Conservation (phyloP, 1,140 invertebrate genomes). For the Listronotus oregonensis region DNA sequence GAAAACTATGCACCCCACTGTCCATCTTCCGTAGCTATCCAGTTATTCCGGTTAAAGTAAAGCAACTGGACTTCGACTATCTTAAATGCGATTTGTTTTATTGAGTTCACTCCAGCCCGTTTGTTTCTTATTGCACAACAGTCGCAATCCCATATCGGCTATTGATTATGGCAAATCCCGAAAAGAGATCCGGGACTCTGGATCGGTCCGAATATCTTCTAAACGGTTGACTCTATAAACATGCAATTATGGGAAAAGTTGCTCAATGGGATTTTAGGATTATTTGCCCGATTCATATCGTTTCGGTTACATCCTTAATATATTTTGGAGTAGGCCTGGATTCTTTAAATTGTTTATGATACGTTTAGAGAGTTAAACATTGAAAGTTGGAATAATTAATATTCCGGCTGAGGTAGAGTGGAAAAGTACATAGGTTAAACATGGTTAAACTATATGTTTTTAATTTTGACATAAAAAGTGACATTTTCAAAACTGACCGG, state of each 20-base stretch:
- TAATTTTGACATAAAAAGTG: too few relatives aligned
- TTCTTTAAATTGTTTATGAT: too few relatives aligned
- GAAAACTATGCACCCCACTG: neutral
- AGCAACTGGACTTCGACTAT: conserved; percentile 9
- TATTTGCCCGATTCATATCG: conserved; percentile 25
- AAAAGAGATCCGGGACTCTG: conserved; percentile 1
- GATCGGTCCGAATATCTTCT: conserved; percentile 9
- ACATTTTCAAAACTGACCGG: too few relatives aligned
- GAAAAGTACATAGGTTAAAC: too few relatives aligned
- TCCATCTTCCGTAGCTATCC: neutral
- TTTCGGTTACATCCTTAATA: conserved; percentile 7
- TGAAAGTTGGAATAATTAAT: too few relatives aligned
- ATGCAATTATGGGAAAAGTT: conserved; percentile 30
- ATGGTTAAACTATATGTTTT: too few relatives aligned
- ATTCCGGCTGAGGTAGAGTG: too few relatives aligned
- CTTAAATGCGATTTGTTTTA: conserved; percentile 29
- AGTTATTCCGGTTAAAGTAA: conserved; percentile 22
- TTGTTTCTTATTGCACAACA: conserved; percentile 29
- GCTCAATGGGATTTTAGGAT: conserved; percentile 14
- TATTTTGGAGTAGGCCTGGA: neutral
- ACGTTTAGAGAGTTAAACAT: too few relatives aligned
- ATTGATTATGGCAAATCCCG: conserved; percentile 32
- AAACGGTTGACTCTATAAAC: conserved; percentile 28
- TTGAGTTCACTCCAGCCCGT: conserved; percentile 21
- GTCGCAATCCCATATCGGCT: conserved; percentile 18